Evolutionary conservation across 2,888 invertebrate genomes (phyloP).

Genomic region (Drosophila koepferae): DNA sequence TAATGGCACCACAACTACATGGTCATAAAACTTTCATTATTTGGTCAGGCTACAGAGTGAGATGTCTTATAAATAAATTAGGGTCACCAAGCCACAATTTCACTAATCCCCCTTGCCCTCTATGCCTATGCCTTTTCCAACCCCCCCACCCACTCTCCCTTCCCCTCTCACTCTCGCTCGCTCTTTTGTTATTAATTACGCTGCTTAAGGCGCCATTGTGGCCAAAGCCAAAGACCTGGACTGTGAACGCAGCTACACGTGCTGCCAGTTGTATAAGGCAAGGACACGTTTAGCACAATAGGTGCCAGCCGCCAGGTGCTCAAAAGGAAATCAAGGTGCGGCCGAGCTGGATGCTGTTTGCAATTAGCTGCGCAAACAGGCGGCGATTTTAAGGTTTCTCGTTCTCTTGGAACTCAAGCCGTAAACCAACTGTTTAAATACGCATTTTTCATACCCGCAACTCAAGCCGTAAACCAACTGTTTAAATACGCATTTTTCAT

Average conservation of each 20-base stretch:
- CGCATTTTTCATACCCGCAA: conserved; percentile 44
- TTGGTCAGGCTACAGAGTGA: conserved; percentile 25
- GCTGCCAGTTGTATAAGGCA: conserved; percentile 31
- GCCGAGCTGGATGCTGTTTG: conserved; percentile 14
- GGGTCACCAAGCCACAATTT: conserved; percentile 15
- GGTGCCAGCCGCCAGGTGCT: conserved; percentile 6
- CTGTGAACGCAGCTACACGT: conserved; percentile 45
- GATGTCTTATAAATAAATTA: conserved; percentile 71
- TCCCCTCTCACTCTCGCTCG: background rate
- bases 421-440: conserved; percentile 37
- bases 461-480: conserved; percentile 23
- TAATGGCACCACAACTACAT: conserved; percentile 58
- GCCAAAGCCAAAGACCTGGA: conserved; percentile 17
- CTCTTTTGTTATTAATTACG: conserved; percentile 67
- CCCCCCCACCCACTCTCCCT: background rate
- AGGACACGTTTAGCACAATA: conserved; percentile 43
- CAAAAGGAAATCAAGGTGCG: background rate
- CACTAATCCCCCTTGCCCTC: background rate
- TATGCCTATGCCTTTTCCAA: background rate
- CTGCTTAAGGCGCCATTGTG: conserved; percentile 62
- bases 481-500: conserved; percentile 46
- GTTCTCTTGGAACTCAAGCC: conserved; percentile 12
- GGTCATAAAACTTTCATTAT: conserved; percentile 73
- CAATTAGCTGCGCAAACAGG: conserved; percentile 65
- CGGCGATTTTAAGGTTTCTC: conserved; percentile 12